Conservation (phyloP, 2,797 vertebrate genomes). For the Myoxocephalus aenaeus region DNA sequence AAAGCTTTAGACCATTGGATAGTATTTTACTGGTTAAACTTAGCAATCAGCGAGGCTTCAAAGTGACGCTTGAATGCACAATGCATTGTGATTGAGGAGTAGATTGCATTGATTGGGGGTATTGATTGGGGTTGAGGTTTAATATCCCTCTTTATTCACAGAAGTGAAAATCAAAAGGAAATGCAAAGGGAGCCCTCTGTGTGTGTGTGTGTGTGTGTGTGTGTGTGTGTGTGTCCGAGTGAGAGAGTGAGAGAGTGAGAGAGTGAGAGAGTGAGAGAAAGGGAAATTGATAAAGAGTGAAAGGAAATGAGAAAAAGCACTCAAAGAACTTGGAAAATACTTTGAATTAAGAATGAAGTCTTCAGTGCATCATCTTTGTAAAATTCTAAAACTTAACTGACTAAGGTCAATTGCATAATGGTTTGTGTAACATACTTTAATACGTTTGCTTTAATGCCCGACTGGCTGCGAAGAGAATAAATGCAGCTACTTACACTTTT, state of each 20-base stretch:
- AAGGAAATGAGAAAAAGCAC: slow-evolving; percentile 14
- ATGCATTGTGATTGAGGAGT: slow-evolving; percentile 72
- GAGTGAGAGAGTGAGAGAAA: slow-evolving; percentile 21
- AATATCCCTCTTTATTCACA: slow-evolving; percentile 77
- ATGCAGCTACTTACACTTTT: slow-evolving; percentile 62
- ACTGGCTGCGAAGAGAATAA: slow-evolving; percentile 10
- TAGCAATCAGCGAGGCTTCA: slow-evolving; percentile 67
- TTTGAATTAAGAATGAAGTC: slow-evolving; percentile 17
- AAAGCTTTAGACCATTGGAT: slow-evolving; percentile 30
- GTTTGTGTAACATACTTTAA: slow-evolving; percentile 39
- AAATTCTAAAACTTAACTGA: slow-evolving; percentile 6
- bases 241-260: slow-evolving; percentile 31
- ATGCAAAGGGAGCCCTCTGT: slow-evolving; percentile 33
- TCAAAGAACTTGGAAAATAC: slow-evolving; percentile 24
- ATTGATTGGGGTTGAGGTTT: slow-evolving; percentile 75
- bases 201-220: slow-evolving; percentile 26
- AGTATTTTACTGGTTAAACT: slow-evolving; percentile 64
- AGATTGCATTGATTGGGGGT: slow-evolving; percentile 74
- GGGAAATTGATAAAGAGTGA: slow-evolving; percentile 54
- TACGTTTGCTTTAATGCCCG: neutral
- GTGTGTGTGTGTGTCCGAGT: slow-evolving; percentile 5
- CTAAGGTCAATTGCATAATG: slow-evolving; percentile 48
- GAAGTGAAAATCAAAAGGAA: slow-evolving; percentile 72
- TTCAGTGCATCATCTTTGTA: slow-evolving; percentile 15
- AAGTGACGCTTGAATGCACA: slow-evolving; percentile 66